phyloP scores from a whole-genome alignment of 2,113 vertebrate genomes.

The Colaptes auratus region DNA sequence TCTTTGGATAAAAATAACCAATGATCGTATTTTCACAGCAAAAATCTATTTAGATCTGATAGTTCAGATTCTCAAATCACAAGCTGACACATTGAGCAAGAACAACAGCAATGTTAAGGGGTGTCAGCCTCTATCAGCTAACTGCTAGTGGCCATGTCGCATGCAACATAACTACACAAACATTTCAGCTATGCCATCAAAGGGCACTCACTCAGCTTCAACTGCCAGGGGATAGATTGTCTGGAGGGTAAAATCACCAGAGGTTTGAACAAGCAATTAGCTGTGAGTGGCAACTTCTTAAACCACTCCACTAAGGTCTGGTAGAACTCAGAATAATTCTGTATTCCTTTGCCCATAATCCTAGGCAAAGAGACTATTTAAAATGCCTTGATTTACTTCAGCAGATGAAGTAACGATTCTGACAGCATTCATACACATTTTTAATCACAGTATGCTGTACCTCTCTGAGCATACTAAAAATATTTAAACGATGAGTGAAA shows the following conservation, averaged over 20 bases:
- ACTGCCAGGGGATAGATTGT: not conserved
- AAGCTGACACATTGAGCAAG: not conserved
- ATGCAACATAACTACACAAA: rapidly evolving
- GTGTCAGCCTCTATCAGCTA: not conserved
- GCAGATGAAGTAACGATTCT: not conserved
- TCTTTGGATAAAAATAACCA: not conserved
- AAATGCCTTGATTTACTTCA: not conserved
- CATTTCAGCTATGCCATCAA: too few species aligned
- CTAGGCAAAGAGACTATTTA: not conserved
- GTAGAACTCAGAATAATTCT: not conserved
- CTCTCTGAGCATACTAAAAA: not conserved
- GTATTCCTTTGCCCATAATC: not conserved
- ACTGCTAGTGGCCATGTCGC: not conserved
- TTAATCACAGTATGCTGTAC: not conserved
- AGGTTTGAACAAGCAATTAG: not conserved
- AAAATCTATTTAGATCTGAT: not conserved
- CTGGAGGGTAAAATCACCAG: not conserved
- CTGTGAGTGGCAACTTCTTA: not conserved
- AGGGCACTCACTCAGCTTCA: not conserved
- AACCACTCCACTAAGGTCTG: not conserved
- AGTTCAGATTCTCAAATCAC: not conserved
- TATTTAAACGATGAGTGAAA: not conserved
- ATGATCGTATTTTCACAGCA: not conserved
- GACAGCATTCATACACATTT: not conserved
- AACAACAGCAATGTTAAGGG: not conserved